phyloP scores from a whole-genome alignment of 2,888 invertebrate species.

The Andrena chrysosceles region DNA sequence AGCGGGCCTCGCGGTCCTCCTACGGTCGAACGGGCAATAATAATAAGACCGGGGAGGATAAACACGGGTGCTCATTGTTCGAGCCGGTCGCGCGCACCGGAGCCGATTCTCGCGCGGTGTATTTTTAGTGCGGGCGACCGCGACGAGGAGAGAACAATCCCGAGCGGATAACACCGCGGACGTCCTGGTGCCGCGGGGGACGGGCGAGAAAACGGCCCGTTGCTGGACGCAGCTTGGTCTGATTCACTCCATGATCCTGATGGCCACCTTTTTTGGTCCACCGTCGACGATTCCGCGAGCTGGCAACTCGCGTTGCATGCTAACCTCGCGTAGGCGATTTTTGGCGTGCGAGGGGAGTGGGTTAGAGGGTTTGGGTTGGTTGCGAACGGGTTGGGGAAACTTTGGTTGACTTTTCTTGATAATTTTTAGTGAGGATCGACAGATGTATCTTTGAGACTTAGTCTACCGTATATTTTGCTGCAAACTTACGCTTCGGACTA shows the following conservation, averaged over 20 bases:
- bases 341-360: no score
- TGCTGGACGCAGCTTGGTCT: background rate
- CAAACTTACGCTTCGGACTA: no score
- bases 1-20: constrained; percentile 62
- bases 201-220: background rate
- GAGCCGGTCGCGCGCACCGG: constrained; percentile 31
- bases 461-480: no score
- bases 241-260: background rate
- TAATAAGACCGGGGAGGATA: constrained; percentile 66
- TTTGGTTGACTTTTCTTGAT: no score
- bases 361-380: no score
- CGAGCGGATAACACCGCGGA: constrained; percentile 8
- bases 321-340: no score
- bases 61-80: constrained; percentile 71
- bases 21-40: constrained; percentile 73
- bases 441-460: no score
- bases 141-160: constrained; percentile 12
- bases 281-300: no score
- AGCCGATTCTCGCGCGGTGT: constrained; percentile 62
- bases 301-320: no score
- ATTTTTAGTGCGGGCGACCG: constrained; percentile 65
- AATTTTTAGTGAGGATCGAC: no score
- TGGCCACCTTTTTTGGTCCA: constrained; percentile 1
- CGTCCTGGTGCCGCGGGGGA: background rate
- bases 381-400: no score